Percentiles rank a stretch among this genome's conserved stretches.
Conservation (phyloP, 2,797 vertebrate species). For the Pangasius mekongensis region DNA sequence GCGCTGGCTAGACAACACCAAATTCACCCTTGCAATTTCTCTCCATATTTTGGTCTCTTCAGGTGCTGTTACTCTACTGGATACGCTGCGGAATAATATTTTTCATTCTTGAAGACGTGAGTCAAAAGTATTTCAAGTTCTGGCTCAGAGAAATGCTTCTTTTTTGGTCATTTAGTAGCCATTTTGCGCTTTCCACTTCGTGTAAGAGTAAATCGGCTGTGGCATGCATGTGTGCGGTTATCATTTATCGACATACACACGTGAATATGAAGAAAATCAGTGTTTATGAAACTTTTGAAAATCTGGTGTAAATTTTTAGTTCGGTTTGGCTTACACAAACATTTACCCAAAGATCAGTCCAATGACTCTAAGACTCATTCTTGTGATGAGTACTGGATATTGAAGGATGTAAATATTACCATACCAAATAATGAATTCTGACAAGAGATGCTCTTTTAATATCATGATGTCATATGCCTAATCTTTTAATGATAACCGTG, state of each 20-base stretch:
- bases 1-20: background rate
- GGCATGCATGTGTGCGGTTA: background rate
- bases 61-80: background rate
- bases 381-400: background rate
- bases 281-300: background rate
- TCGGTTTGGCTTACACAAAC: background rate
- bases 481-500: background rate
- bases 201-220: background rate
- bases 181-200: background rate
- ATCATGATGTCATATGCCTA: background rate
- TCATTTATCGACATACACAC: background rate
- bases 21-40: background rate
- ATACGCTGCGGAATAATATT: background rate
- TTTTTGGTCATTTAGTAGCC: background rate
- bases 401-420: background rate
- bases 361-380: background rate
- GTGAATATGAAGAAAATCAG: background rate
- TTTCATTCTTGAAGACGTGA: background rate
- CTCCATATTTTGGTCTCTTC: too few relatives aligned
- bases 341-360: background rate
- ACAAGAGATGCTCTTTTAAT: background rate
- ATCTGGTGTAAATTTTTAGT: background rate
- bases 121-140: background rate
- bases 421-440: background rate
- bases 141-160: background rate